Evolutionary conservation across 2,888 invertebrate species (phyloP).

Genomic region (Andrena minutula): DNA sequence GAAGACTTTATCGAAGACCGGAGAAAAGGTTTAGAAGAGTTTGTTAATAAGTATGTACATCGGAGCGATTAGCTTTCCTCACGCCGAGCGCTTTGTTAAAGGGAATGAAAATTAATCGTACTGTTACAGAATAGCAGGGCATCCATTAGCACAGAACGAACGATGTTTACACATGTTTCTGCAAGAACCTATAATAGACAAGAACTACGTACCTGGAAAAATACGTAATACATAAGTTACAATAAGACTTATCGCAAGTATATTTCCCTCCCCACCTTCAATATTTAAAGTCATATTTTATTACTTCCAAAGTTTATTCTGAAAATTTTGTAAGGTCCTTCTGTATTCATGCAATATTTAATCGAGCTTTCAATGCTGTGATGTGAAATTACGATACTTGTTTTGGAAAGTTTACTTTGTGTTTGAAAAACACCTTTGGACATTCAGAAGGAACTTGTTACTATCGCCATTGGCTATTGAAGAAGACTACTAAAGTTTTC

Average conservation of each 20-base stretch:
- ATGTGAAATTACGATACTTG: slow-evolving; percentile 51
- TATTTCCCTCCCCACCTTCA: slow-evolving; percentile 68
- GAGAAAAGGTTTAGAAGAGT: slow-evolving; percentile 98
- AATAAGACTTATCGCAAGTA: slow-evolving; percentile 67
- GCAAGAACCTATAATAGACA: slow-evolving; percentile 98
- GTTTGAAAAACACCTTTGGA: slow-evolving; percentile 48
- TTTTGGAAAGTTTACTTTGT: slow-evolving; percentile 38
- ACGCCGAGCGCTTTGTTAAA: not conserved
- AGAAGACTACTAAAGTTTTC: slow-evolving; percentile 10
- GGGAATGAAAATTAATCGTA: slow-evolving; percentile 7
- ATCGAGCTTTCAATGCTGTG: slow-evolving; percentile 60
- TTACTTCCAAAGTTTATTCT: slow-evolving; percentile 60
- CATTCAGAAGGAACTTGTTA: slow-evolving; percentile 41
- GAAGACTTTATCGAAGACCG: slow-evolving; percentile 99
- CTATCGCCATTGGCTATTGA: slow-evolving; percentile 30
- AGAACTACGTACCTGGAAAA: slow-evolving; percentile 99
- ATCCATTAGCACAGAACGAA: slow-evolving; percentile 99
- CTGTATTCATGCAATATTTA: slow-evolving; percentile 57
- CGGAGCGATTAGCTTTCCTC: not conserved
- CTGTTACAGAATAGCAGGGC: slow-evolving; percentile 95
- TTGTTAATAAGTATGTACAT: slow-evolving; percentile 96
- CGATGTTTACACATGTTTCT: slow-evolving; percentile 99
- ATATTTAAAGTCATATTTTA: slow-evolving; percentile 64
- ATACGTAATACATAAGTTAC: slow-evolving; percentile 95
- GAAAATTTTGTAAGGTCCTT: slow-evolving; percentile 55